A percentile compares a stretch with the other conserved stretches of the same genome.
Evolutionary conservation across 2,797 vertebrate species (phyloP).

Genomic region (Amblyraja radiata): DNA sequence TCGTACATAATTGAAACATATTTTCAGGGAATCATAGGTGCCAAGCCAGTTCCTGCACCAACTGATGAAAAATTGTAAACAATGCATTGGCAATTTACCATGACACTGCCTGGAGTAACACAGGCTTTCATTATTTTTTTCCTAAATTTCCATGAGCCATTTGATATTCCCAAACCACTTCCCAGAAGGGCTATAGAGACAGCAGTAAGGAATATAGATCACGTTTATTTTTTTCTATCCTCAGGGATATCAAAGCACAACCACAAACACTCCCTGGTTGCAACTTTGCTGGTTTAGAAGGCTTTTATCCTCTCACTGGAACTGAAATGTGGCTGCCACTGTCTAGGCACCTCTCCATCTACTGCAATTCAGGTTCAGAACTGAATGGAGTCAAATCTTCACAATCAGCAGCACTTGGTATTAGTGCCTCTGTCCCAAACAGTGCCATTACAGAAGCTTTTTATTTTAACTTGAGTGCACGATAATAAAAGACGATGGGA

Average conservation of each 20-base stretch:
- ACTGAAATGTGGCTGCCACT: neutral
- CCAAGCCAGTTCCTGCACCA: neutral
- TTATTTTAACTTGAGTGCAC: neutral
- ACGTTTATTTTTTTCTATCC: neutral
- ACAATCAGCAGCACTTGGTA: neutral
- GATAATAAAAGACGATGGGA: neutral
- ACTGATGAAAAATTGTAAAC: neutral
- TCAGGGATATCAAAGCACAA: neutral
- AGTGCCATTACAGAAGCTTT: neutral
- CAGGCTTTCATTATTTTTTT: too few species aligned
- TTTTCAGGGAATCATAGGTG: neutral
- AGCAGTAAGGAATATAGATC: neutral
- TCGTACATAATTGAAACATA: neutral
- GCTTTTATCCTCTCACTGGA: neutral
- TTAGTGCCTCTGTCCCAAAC: neutral
- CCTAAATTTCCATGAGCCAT: neutral
- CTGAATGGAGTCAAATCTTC: neutral
- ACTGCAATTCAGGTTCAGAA: neutral
- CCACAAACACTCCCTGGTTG: neutral
- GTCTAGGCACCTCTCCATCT: neutral
- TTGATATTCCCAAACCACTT: neutral
- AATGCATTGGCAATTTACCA: neutral
- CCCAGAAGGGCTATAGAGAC: too few species aligned
- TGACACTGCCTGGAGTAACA: neutral
- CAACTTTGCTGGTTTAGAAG: neutral